Evolutionary conservation across 2,888 invertebrate genomes (phyloP).

Genomic region (Caenorhabditis sp.): DNA sequence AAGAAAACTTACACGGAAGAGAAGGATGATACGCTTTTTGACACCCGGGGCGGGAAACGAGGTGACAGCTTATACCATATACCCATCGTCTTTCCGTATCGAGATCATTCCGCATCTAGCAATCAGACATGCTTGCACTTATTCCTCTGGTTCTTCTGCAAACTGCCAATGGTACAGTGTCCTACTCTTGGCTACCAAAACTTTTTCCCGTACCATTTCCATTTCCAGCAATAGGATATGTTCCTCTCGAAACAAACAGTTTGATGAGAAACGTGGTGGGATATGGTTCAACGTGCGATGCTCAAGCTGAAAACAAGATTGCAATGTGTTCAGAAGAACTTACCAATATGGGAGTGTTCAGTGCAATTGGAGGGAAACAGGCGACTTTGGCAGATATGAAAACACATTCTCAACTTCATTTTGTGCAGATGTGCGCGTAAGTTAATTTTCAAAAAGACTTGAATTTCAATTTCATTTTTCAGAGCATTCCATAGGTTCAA

Average conservation of each 20-base stretch:
- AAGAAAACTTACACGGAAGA: conserved; percentile 46
- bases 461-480: conserved; percentile 18
- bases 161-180: conserved; percentile 48
- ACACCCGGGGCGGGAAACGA: conserved; percentile 58
- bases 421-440: conserved; percentile 73
- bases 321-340: conserved; percentile 64
- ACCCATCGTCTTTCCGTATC: conserved; percentile 26
- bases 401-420: conserved; percentile 68
- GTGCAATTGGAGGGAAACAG: conserved; percentile 48
- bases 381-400: conserved; percentile 66
- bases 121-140: conserved; percentile 35
- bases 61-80: conserved; percentile 37
- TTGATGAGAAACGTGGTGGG: conserved; percentile 51
- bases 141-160: conserved; percentile 34
- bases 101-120: conserved; percentile 24
- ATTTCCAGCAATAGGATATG: conserved; percentile 59
- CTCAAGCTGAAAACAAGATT: conserved; percentile 68
- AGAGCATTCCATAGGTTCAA: conserved; percentile 74
- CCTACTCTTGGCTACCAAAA: conserved; percentile 16
- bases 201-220: conserved; percentile 12
- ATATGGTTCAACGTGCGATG: conserved; percentile 56
- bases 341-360: conserved; percentile 66
- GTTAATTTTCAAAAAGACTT: conserved; percentile 11
- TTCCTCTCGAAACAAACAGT: conserved; percentile 55
- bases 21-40: conserved; percentile 66